These are phyloP conservation scores for Physocephala rufipes DNA, from an alignment of 2,888 invertebrate species.

Conservation along the genomic window DNA sequence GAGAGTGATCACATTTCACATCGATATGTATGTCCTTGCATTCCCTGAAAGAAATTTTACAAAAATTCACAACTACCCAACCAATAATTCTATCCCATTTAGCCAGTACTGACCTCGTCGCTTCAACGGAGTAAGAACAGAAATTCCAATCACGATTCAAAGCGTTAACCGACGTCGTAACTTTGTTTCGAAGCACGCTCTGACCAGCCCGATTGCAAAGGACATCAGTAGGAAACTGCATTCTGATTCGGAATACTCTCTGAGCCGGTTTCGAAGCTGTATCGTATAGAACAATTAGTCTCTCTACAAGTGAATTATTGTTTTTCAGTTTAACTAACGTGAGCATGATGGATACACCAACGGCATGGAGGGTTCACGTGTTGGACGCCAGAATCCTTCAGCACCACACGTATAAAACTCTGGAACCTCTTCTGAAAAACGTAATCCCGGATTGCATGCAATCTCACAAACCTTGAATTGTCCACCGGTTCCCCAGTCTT, in stretches of 20 bases:
- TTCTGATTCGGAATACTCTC: constrained; percentile 89
- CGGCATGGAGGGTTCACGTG: constrained; percentile 79
- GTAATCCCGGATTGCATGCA: constrained; percentile 82
- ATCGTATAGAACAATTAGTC: not conserved
- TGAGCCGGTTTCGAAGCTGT: constrained; percentile 89
- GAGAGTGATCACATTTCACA: constrained; percentile 88
- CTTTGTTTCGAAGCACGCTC: constrained; percentile 88
- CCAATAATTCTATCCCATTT: too few species aligned
- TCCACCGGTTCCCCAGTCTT: constrained; percentile 96
- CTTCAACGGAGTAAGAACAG: constrained; percentile 90
- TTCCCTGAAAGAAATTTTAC: constrained; percentile 68
- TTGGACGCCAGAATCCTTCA: constrained; percentile 97
- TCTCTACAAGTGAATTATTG: not conserved
- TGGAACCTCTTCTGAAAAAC: constrained; percentile 93
- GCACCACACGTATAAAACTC: constrained; percentile 98
- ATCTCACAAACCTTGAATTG: constrained; percentile 95
- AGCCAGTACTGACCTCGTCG: constrained; percentile 67
- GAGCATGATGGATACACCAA: constrained; percentile 93
- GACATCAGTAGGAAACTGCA: constrained; percentile 96
- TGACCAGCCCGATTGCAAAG: constrained; percentile 96
- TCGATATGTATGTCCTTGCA: constrained; percentile 91
- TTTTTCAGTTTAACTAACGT: constrained; percentile 68
- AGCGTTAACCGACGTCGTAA: constrained; percentile 87
- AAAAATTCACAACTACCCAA: too few species aligned
- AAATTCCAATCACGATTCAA: constrained; percentile 96